A percentile compares a stretch with the other conserved stretches of the same genome.
phyloP scores from a whole-genome alignment of 2,888 invertebrate genomes.

The Monopis laevigella region DNA sequence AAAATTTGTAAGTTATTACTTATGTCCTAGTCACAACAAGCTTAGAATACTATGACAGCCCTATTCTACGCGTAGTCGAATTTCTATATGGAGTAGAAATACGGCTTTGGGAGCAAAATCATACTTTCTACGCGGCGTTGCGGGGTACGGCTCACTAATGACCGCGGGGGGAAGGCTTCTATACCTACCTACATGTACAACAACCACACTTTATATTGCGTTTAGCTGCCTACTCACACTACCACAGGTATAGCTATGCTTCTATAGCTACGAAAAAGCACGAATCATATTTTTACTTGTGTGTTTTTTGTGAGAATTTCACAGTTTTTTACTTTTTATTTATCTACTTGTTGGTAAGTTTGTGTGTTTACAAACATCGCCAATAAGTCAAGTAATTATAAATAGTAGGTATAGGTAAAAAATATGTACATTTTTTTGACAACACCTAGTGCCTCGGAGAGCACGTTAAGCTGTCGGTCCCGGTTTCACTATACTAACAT shows the following conservation, averaged over 20 bases:
- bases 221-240: slow-evolving; percentile 63
- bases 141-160: slow-evolving; percentile 46
- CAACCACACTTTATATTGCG: slow-evolving; percentile 66
- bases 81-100: slow-evolving; percentile 68
- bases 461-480: too few relatives aligned
- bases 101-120: slow-evolving; percentile 68
- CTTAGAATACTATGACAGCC: too few relatives aligned
- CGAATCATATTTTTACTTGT: slow-evolving; percentile 9
- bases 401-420: too few relatives aligned
- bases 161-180: slow-evolving; percentile 57
- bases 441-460: too few relatives aligned
- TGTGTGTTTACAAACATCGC: too few relatives aligned
- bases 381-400: too few relatives aligned
- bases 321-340: slow-evolving; percentile 1
- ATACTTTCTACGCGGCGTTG: slow-evolving; percentile 51
- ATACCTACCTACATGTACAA: slow-evolving; percentile 39
- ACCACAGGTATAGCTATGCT: slow-evolving; percentile 21
- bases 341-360: too few relatives aligned
- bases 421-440: too few relatives aligned
- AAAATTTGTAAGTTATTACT: too few relatives aligned
- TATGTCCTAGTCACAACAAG: too few relatives aligned
- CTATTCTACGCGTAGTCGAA: slow-evolving; percentile 62
- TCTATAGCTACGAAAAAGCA: slow-evolving; percentile 9
- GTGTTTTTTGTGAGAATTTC: too few relatives aligned
- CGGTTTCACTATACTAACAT: too few relatives aligned